A percentile compares a stretch with the other conserved stretches of the same genome.
Conservation (phyloP, 2,113 vertebrate genomes). For the Myodes glareolus region DNA sequence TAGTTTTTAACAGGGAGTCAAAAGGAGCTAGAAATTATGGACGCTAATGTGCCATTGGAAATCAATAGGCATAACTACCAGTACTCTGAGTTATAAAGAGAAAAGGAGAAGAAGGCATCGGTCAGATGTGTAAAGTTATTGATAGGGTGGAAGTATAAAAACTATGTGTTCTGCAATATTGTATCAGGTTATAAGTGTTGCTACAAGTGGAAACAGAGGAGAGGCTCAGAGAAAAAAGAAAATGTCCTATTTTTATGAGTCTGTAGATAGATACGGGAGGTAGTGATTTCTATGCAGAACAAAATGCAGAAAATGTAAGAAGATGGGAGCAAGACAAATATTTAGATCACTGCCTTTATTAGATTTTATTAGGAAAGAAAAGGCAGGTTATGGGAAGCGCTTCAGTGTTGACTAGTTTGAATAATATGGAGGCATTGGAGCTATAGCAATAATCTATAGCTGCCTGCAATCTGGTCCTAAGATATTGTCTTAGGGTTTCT, state of each 20-base stretch:
- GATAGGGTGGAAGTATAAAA: neutral
- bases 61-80: conserved; percentile 78
- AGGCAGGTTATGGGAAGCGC: neutral
- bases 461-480: neutral
- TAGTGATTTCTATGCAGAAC: neutral
- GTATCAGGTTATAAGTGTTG: neutral
- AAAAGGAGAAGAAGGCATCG: neutral
- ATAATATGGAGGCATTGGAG: neutral
- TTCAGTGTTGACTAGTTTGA: neutral
- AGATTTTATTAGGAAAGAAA: neutral
- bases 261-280: neutral
- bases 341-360: neutral
- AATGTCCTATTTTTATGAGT: neutral
- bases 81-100: neutral
- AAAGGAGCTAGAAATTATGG: neutral
- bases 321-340: neutral
- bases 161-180: neutral
- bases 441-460: neutral
- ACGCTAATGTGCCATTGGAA: neutral
- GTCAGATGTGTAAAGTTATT: neutral
- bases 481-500: neutral
- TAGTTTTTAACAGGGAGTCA: neutral
- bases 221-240: neutral
- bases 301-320: neutral
- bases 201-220: neutral